These are phyloP conservation scores for Lottia scabra DNA, from an alignment of 2,888 invertebrate genomes.

Conservation along the genomic window DNA sequence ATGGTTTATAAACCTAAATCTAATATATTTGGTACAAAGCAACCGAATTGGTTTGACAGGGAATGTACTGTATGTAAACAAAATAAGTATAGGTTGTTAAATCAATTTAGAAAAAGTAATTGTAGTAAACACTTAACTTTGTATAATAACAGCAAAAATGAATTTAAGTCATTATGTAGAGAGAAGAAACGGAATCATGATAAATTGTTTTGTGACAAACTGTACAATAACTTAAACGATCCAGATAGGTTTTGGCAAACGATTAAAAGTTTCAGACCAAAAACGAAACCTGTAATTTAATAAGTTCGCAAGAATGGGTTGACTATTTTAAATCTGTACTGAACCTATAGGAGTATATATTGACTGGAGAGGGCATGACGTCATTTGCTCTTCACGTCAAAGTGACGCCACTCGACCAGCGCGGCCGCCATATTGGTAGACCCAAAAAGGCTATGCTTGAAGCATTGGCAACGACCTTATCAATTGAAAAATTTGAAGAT, in stretches of 20 bases:
- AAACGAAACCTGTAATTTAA: not conserved
- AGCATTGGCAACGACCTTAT: no score
- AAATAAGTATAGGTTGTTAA: not conserved
- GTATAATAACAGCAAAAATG: not conserved
- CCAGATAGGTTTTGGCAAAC: not conserved
- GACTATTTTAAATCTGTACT: not conserved
- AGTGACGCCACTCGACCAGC: no score
- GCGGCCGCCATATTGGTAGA: no score
- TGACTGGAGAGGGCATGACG: no score
- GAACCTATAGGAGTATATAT: no score
- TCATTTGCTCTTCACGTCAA: no score
- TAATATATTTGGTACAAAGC: no score
- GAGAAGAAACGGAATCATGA: not conserved
- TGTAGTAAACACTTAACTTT: not conserved
- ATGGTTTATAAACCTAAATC: no score
- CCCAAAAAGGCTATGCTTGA: no score
- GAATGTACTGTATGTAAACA: no score
- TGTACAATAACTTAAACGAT: not conserved
- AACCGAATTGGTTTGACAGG: no score
- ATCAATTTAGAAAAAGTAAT: not conserved
- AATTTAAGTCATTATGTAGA: not conserved
- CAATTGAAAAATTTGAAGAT: no score
- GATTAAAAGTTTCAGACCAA: not conserved
- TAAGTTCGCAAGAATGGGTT: not conserved
- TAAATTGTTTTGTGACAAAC: not conserved